These are phyloP conservation scores for Indri indri DNA, from an alignment of 2,113 vertebrate genomes.

Conservation along the genomic window DNA sequence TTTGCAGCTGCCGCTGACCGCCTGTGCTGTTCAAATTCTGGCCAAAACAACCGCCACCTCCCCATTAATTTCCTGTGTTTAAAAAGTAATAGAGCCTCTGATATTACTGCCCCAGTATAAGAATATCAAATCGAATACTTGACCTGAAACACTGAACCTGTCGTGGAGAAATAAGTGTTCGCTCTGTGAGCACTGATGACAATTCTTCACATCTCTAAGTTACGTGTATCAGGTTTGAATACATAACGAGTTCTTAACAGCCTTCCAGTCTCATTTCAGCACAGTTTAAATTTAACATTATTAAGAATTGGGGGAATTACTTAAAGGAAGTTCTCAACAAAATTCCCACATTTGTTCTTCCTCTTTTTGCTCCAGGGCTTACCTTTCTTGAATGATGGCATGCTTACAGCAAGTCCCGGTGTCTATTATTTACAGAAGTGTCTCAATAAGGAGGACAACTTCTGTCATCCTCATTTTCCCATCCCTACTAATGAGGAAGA, in stretches of 20 bases:
- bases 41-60: background rate
- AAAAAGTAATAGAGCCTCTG: background rate
- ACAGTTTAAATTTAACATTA: background rate
- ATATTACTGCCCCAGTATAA: background rate
- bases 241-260: background rate
- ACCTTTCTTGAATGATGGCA: background rate
- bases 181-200: background rate
- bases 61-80: slow-evolving; percentile 31
- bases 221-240: background rate
- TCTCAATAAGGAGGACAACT: background rate
- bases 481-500: background rate
- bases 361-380: background rate
- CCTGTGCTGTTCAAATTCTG: background rate
- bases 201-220: background rate
- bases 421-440: background rate
- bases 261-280: background rate
- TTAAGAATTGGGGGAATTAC: background rate
- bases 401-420: background rate
- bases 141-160: background rate
- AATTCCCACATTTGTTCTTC: background rate
- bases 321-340: background rate
- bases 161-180: background rate
- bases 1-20: slow-evolving; percentile 38
- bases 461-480: background rate
- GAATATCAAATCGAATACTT: background rate